These are phyloP conservation scores for Netelia melanura DNA, from an alignment of 2,888 invertebrate genomes.

Conservation along the genomic window DNA sequence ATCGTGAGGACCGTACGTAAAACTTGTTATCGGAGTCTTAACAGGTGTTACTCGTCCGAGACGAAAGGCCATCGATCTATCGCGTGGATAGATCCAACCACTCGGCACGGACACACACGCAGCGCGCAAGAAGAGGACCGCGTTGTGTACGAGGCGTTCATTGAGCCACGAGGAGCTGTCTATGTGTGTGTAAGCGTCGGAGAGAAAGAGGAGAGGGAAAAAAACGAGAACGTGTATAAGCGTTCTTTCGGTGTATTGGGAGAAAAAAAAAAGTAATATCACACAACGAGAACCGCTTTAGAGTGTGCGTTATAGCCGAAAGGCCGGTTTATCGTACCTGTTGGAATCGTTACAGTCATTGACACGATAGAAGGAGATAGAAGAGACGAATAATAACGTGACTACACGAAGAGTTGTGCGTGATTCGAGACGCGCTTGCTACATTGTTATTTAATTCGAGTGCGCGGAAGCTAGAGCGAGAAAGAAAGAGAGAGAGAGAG, in stretches of 20 bases:
- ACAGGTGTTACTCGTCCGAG: constrained; percentile 52
- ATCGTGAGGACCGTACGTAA: constrained; percentile 24
- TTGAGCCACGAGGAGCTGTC: constrained; percentile 45
- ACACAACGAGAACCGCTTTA: not conserved
- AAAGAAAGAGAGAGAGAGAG: constrained; percentile 35
- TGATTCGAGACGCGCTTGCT: not conserved
- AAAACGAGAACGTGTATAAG: not conserved
- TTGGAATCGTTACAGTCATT: not conserved
- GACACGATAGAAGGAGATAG: not conserved
- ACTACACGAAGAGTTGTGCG: not conserved
- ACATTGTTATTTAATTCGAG: not conserved
- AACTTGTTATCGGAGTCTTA: constrained; percentile 24
- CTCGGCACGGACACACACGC: constrained; percentile 29
- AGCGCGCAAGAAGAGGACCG: not conserved
- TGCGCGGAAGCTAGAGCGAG: constrained; percentile 12
- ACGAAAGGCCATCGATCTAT: constrained; percentile 37
- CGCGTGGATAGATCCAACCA: constrained; percentile 44
- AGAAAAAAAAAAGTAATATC: not conserved
- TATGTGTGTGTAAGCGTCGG: not conserved
- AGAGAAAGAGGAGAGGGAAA: constrained; percentile 40
- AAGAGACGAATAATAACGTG: not conserved
- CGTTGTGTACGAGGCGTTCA: constrained; percentile 34
- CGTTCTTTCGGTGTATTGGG: not conserved
- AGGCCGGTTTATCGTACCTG: not conserved
- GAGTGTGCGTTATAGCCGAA: not conserved